Conservation (phyloP, 2,113 vertebrate species). For the Alethe castanea region DNA sequence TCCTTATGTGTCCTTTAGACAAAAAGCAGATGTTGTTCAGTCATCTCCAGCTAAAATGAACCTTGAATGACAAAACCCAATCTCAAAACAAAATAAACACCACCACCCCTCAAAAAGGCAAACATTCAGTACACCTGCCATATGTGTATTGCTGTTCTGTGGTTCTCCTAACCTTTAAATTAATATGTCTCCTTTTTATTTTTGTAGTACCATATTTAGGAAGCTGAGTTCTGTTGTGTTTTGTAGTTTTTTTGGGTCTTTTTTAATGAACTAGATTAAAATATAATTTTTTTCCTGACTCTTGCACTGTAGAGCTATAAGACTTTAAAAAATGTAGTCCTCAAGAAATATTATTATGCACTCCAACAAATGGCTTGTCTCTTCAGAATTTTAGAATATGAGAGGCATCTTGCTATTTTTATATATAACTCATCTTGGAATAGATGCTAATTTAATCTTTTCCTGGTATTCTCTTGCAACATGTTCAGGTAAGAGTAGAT, state of each 20-base stretch:
- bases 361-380: background rate
- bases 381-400: background rate
- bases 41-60: background rate
- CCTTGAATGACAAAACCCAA: background rate
- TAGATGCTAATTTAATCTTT: background rate
- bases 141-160: background rate
- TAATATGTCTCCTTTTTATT: background rate
- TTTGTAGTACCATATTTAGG: background rate
- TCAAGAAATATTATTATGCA: background rate
- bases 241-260: rapidly evolving
- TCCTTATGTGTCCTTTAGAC: background rate
- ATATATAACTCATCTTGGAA: background rate
- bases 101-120: rapidly evolving
- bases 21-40: background rate
- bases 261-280: background rate
- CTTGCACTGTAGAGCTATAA: background rate
- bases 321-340: background rate
- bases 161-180: background rate
- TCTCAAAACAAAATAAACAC: background rate
- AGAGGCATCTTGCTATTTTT: background rate
- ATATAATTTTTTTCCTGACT: background rate
- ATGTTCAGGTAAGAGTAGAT: background rate
- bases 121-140: background rate
- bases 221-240: background rate
- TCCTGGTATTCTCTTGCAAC: background rate